These are phyloP conservation scores for Cephonodes hylas DNA, from an alignment of 2,888 invertebrate genomes.

Conservation along the genomic window DNA sequence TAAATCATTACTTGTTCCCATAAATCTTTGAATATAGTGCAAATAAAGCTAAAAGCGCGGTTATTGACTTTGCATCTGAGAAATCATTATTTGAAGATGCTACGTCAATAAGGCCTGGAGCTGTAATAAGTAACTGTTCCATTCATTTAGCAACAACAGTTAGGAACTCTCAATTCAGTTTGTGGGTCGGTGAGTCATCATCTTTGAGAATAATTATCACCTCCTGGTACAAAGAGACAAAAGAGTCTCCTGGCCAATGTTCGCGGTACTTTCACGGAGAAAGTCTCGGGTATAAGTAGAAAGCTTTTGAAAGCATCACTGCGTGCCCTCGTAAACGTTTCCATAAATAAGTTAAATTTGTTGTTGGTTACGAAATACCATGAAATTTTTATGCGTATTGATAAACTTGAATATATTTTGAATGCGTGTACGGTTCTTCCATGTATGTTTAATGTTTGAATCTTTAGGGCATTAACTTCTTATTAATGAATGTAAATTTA, in stretches of 20 bases:
- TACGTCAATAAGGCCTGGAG: not conserved
- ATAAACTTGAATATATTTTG: not conserved
- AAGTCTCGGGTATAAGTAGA: conserved; percentile 25
- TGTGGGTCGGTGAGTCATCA: conserved; percentile 4
- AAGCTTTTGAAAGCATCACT: conserved; percentile 19
- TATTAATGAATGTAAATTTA: too few species aligned
- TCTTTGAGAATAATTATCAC: conserved; percentile 7
- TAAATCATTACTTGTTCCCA: not conserved
- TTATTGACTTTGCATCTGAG: not conserved
- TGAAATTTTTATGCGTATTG: not conserved
- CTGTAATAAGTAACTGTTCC: not conserved
- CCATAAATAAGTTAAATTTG: not conserved
- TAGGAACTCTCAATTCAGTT: not conserved
- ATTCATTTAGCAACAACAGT: not conserved
- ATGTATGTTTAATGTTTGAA: not conserved
- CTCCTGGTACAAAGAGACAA: conserved; percentile 9
- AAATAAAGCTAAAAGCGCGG: too few species aligned
- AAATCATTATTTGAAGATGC: not conserved
- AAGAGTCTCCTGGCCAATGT: conserved; percentile 9
- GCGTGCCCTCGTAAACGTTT: not conserved
- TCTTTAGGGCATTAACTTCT: too few species aligned
- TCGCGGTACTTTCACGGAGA: conserved; percentile 34
- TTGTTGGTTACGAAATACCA: not conserved
- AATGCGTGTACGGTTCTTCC: not conserved
- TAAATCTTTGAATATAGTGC: too few species aligned